phyloP scores from a whole-genome alignment of 1,140 invertebrate species.

The Neoseiulus cucumeris region DNA sequence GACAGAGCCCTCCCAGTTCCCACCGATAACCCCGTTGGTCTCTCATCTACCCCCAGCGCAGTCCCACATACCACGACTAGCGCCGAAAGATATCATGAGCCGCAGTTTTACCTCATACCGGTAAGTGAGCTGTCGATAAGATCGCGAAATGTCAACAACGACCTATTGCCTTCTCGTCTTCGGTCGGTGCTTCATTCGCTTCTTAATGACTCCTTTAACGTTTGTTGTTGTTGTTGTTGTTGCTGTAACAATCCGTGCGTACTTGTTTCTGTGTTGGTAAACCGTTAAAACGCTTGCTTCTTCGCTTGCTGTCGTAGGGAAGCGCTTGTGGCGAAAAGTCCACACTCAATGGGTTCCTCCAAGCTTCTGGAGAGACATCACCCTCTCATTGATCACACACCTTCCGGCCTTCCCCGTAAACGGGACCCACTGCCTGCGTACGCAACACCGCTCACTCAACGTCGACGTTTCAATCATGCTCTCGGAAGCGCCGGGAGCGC shows the following conservation, averaged over 20 bases:
- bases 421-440: neutral
- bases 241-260: neutral
- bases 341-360: neutral
- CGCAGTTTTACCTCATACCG: constrained; percentile 1
- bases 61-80: neutral
- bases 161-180: neutral
- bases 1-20: neutral
- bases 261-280: neutral
- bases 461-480: neutral
- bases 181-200: neutral
- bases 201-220: neutral
- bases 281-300: neutral
- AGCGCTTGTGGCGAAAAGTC: no score
- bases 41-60: neutral
- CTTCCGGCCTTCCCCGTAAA: neutral
- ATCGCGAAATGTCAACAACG: no score
- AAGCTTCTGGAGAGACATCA: neutral
- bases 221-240: no score
- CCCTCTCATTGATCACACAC: neutral
- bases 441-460: neutral
- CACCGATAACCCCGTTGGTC: neutral
- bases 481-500: neutral
- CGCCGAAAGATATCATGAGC: neutral
- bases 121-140: neutral
- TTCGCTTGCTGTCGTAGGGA: no score